Base-by-base conservation (phyloP, 37 sponge, comb jelly and placozoan genomes). In the Bolinopsis microptera region DNA sequence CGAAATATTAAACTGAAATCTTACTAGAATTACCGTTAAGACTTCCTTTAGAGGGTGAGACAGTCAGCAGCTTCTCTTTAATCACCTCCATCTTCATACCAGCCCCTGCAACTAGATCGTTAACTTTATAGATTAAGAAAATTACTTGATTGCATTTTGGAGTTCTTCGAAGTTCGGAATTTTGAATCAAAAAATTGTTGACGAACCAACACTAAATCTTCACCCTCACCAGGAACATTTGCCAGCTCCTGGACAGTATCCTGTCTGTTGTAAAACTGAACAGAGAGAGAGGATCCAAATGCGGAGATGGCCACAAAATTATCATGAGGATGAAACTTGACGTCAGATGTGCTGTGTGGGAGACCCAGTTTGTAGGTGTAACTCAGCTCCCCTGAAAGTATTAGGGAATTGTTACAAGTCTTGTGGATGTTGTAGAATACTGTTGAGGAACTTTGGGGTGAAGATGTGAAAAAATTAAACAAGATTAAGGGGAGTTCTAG, bases 301-400 rank as follows among this genome's bases (percentile, higher is more conserved):
- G 90, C 41, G 3, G 90, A 38, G 9, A 86, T 48, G 18, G 90
- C 90, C 13, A 34, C 41, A 26, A 40, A 86, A 30, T 86, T 86
- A 40, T 86, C 90, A 2, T 41, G 61, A 16, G 90, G 90, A 23
- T 86, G 90, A 27, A 86, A 86, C 90, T 86, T 39, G 5, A 41
- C 90, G 39, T 86, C 90, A 1, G 90, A 86, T 22, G 90, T 86
- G 61, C 90, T 86, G 90, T 86, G 90, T 0, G 90, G 90, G 0
- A 86, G 0, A 13, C 61, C 90, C 48, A 39, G 8, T 23, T 86
- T 86, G 90, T 86, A 86, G 16, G 90, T 86, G 35, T 86, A 41
- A 18, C 38, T 27, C 30, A 86, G 28, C 36, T 86, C 90, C 0
- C 90, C 90, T 86, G 61, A 22, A 22, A 13, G 82, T 13, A 48